Percentiles rank a stretch among this genome's conserved stretches.
Conservation (phyloP, 2,113 vertebrate genomes). For the Colossoma macropomum region DNA sequence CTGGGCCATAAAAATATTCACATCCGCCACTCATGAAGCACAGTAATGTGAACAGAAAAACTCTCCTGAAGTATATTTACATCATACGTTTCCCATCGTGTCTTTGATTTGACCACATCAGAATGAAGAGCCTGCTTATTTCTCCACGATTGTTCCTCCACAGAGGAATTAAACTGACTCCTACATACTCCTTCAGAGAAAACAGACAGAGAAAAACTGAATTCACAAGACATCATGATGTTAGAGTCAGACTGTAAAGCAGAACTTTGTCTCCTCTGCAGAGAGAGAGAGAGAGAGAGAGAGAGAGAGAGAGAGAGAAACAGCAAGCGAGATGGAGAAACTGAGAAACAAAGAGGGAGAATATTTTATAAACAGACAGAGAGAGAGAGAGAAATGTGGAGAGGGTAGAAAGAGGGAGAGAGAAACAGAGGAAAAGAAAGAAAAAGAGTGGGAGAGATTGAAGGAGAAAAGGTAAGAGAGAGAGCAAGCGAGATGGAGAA, state of each 20-base stretch:
- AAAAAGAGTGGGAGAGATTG: not conserved
- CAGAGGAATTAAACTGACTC: not conserved
- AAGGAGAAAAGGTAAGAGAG: not conserved
- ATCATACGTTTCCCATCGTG: not conserved
- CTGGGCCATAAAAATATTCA: not conserved
- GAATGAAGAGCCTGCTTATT: not conserved
- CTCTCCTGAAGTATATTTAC: not conserved
- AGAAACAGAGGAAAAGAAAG: not conserved
- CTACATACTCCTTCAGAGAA: not conserved
- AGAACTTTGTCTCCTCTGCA: too few species aligned
- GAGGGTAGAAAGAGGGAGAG: not conserved
- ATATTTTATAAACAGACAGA: not conserved
- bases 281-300: too few species aligned
- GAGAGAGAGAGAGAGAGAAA: not conserved
- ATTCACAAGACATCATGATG: too few species aligned
- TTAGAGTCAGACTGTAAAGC: too few species aligned
- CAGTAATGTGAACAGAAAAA: not conserved
- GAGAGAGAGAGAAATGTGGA: not conserved
- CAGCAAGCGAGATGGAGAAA: not conserved
- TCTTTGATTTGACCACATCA: not conserved
- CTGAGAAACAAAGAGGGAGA: not conserved
- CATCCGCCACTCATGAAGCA: not conserved
- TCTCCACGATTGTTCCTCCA: not conserved
- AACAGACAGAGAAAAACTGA: not conserved
- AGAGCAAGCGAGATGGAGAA: too few species aligned